These are phyloP conservation scores for Theocolax elegans DNA, from an alignment of 1,140 invertebrate genomes.

Conservation along the genomic window DNA sequence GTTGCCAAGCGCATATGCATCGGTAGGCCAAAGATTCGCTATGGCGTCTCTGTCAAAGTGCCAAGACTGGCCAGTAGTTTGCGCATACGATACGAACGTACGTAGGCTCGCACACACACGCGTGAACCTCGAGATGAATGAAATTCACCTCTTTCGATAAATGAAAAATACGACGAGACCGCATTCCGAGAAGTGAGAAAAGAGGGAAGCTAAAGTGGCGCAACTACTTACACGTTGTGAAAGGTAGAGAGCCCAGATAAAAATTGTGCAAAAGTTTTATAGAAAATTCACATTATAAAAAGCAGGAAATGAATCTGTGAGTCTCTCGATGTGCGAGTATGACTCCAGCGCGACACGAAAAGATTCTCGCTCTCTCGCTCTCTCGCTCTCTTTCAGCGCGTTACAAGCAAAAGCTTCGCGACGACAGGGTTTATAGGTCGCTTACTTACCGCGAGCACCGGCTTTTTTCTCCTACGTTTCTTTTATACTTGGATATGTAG, in stretches of 20 bases:
- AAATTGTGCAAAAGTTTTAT: slow-evolving; percentile 16
- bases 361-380: not conserved
- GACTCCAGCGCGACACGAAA: not conserved
- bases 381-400: not conserved
- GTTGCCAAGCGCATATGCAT: slow-evolving; percentile 18
- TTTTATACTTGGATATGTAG: not conserved
- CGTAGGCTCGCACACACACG: not conserved
- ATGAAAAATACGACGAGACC: not conserved
- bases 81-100: too few species aligned
- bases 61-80: too few species aligned
- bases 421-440: not conserved
- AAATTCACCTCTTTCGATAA: slow-evolving; percentile 36
- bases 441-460: not conserved
- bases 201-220: not conserved
- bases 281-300: slow-evolving; percentile 20
- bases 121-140: not conserved
- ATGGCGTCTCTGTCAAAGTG: slow-evolving; percentile 33
- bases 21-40: slow-evolving; percentile 26
- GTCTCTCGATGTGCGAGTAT: not conserved
- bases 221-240: not conserved
- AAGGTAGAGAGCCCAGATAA: slow-evolving; percentile 3
- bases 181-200: too few species aligned
- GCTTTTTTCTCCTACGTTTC: not conserved
- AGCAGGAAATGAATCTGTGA: slow-evolving; percentile 27
- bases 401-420: not conserved